Evolutionary conservation across 2,113 vertebrate genomes (phyloP), one percentile per base, ranked within the genome.

Genomic region (Ictalurus furcatus): DNA sequence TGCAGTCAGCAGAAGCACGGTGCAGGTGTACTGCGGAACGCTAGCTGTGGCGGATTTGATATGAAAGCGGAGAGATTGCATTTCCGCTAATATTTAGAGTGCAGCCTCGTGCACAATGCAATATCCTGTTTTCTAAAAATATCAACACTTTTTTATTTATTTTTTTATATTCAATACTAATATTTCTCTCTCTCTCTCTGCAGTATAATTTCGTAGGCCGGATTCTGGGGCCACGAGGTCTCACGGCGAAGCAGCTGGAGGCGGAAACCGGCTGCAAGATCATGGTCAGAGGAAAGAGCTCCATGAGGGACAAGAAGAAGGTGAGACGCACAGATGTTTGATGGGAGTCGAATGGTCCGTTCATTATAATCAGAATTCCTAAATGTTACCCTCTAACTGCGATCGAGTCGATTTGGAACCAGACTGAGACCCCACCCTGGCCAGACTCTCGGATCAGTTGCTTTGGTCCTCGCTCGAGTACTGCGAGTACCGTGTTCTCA

Each of bases 301-400:
- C 96, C 91, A 97, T 97, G 96, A 95, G 96, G 91, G 96, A 97
- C 95, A 96, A 94, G 90, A 97, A 97, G 93, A 97, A 97, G 96
- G 96, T 97, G 93, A 94, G 94, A 25, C 69, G 21, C 69, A 52
- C n/a, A 6, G 63, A 34, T 30, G n/a, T 71, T 71, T 67, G 1
- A 23, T 25, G 21, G 59, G 11, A 65, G 12, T 65, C 3, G 23
- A 28, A 9, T 28, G 63, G 63, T 0, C 2, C 25, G 11, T 34
- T 37, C 6, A 19, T 16, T 19, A 71, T 17, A 37, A 37, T 73
- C 5, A 1, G 37, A 34, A 71, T 65, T 11, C 21, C 59, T 21
- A 61, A 23, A 61, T 23, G 2, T 61, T 48, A 48, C 44, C 44
- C 44, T 6, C 44, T 48, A 48, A 48, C 44, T 48, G 44, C 44